Base-by-base conservation (phyloP, 2,888 invertebrate genomes). In the Thalpophila matura region DNA sequence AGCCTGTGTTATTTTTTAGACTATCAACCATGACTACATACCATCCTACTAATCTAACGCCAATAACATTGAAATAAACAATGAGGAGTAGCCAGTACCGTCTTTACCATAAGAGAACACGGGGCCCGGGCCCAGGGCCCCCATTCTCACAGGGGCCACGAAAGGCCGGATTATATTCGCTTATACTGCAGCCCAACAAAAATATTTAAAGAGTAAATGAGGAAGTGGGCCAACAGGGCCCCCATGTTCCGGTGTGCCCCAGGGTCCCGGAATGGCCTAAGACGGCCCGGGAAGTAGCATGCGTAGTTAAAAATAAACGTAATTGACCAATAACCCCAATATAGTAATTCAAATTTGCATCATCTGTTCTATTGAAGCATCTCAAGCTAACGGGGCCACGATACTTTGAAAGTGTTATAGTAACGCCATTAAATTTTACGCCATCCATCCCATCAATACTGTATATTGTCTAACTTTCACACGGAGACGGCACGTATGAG, bases 401-500 rank as follows among this genome's bases (percentile, higher is more conserved):
- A 73, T 33, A 58, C 56, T 64, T 62, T 18, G 16, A 58, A 79
- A 77, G 66, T 79, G 67, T 75, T 73, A 64, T 66, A 77, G 58
- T 45, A 43, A 51, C 55, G 49, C 55, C 49, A 73, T 77, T 33
- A 73, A 80, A 69, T 61, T 77, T 73, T 61, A 80, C 60, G 62
- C 62, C 42, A 59, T 59, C 38, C 50, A 67, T 75, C 68, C 38
- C 50, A 67, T 75, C 68, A 63, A 70, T 75, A 68, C 67, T 74
- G 65, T 72, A 50, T 54, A 53, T 63, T 65, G 68, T 56, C 56
- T 47, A 38, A 63, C 75, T 82, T 83, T 83, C 79, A 67, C 74
- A 61, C 55, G 56, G 46, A 66, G 59, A 58, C 46, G 50, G 59
- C 62, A 70, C 53, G 63, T 60, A 60, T 56, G 50, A 57, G 29